Evolutionary conservation across 1,140 invertebrate species (phyloP).

Genomic region (Liolophura sinensis): DNA sequence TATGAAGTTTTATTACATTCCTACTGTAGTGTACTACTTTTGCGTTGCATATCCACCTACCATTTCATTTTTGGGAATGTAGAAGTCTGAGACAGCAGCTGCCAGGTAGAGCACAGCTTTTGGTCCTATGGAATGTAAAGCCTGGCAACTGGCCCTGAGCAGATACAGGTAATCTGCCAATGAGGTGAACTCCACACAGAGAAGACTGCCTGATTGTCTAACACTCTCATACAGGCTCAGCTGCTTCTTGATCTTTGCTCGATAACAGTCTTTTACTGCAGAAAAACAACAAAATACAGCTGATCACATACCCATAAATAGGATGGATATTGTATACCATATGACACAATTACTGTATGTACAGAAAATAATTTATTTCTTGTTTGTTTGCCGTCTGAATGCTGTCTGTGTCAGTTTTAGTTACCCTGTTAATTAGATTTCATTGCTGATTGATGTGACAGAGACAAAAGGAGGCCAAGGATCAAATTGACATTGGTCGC

Average conservation of each 20-base stretch:
- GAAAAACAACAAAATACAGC: conserved; percentile 27
- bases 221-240: conserved; percentile 34
- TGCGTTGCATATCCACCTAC: conserved; percentile 62
- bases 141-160: conserved; percentile 77
- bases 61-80: conserved; percentile 90
- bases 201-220: conserved; percentile 26
- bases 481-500: no score
- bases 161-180: conserved; percentile 94
- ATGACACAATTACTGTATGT: no score
- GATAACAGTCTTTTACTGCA: conserved; percentile 39
- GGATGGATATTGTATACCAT: conserved; percentile 47
- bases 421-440: no score
- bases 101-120: conserved; percentile 88
- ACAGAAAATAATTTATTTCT: no score
- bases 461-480: no score
- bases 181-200: conserved; percentile 57
- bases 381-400: no score
- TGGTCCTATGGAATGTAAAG: conserved; percentile 68
- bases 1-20: no score
- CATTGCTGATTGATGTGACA: no score
- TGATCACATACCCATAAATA: conserved; percentile 46
- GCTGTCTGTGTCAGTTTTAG: no score
- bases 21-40: no score
- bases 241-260: conserved; percentile 18
- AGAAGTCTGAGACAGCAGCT: conserved; percentile 98